Base-by-base conservation (phyloP, 2,888 invertebrate species). In the Hydrotaea cyrtoneurina region DNA sequence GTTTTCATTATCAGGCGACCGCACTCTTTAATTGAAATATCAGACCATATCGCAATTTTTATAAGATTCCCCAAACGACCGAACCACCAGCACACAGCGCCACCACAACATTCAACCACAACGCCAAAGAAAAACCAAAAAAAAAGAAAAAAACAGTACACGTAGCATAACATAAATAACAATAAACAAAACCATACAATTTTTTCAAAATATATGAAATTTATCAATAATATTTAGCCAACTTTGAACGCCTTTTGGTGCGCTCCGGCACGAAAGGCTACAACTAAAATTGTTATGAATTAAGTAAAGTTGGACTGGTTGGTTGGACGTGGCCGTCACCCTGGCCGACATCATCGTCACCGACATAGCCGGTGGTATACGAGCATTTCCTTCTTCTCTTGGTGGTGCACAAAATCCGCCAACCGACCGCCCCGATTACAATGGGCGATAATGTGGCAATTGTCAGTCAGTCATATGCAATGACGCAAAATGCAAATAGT, bases 21-120 rank as follows among this genome's bases (percentile, higher is more conserved):
- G 39, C 59, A 64, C 31, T 57, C 59, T 78, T 81, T 84, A 84
- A 84, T 84, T 84, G 84, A 84, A 84, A 84, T 84, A 81, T 84
- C 78, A 84, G 64, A 84, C 46, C 75, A 80, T 84, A 75, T 57
- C 75, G 36, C 57, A 72, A 66, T 72, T 17, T 2, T 11, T 64
- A 31, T 19, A 31, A 76, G 62, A 64, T 21, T 72, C 46, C 55
- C 72, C 36, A 50, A 3, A 31, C 53, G 53, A 13, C 10, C 53
- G 36, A 43, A 66, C 66, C 64, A 36, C 2, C 23, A 55, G 7
- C 55, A 59, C 36, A 31, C 2, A 53, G 8, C 15, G 3, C 53
- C 53, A 55, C 1, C 23, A 64, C n/a, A n/a, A n/a, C n/a, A n/a
- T n/a, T 15, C 17, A 7, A 11, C 15, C 62, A 62, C 31, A 62